A percentile compares a stretch with the other conserved stretches of the same genome.
These are phyloP conservation scores for Accipiter virgatus DNA, from an alignment of 2,113 vertebrate species.

Conservation along the genomic window DNA sequence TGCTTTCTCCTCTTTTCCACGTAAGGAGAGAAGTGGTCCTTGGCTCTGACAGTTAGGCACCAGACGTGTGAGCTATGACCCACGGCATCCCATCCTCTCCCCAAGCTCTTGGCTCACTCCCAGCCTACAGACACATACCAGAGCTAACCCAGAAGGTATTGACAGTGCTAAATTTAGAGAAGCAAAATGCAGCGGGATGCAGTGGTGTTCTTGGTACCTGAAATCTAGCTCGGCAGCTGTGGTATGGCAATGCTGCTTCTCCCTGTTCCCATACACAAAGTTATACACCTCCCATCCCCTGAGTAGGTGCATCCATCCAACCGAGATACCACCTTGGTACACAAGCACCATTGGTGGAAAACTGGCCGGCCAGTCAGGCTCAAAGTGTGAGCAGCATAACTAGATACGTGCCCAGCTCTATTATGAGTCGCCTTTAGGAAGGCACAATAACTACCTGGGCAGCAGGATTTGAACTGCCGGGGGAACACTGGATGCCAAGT, in stretches of 20 bases:
- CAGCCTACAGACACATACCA: not conserved
- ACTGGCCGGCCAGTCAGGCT: not conserved
- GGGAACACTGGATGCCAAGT: not conserved
- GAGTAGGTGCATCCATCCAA: not conserved
- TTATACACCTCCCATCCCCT: accelerated
- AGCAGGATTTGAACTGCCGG: not conserved
- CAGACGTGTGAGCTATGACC: not conserved
- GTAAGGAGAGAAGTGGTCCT: not conserved
- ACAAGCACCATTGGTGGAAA: not conserved
- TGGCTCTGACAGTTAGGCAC: not conserved
- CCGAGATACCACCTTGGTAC: not conserved
- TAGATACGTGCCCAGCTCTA: not conserved
- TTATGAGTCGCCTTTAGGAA: not conserved
- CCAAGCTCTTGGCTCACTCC: not conserved
- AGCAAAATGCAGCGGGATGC: accelerated
- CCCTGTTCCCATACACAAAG: not conserved
- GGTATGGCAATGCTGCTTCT: not conserved
- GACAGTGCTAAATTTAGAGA: not conserved
- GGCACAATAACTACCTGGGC: not conserved
- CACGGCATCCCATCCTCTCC: not conserved
- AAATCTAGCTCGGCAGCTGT: not conserved
- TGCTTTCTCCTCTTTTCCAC: not conserved
- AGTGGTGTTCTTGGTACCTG: not conserved
- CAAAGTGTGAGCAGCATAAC: not conserved
- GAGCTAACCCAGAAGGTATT: not conserved